Percentiles rank a stretch among this genome's conserved stretches.
Conservation (phyloP, 2,113 vertebrate genomes). For the Hirundichthys speculiger region DNA sequence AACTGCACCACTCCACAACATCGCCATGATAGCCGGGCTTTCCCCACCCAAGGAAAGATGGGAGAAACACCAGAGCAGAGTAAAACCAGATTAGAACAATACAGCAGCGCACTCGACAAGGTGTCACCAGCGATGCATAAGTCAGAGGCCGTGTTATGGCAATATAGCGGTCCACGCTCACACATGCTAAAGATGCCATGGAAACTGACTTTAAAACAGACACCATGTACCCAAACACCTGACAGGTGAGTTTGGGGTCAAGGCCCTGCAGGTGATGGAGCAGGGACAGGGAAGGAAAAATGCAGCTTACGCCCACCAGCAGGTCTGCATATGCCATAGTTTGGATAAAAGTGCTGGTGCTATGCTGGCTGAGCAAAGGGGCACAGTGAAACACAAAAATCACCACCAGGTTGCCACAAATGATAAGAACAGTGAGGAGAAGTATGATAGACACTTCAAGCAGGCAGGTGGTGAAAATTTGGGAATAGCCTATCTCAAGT, state of each 20-base stretch:
- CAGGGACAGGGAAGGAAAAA: conserved; percentile 93
- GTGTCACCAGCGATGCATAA: conserved; percentile 91
- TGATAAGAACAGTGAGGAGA: conserved; percentile 93
- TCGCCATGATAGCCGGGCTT: conserved; percentile 98
- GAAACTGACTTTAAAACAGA: conserved; percentile 97
- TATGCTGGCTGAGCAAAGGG: conserved; percentile 95
- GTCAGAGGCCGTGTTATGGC: conserved; percentile 94
- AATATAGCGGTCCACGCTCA: conserved; percentile 96
- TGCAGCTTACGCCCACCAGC: conserved; percentile 95
- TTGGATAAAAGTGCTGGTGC: conserved; percentile 97
- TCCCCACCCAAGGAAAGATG: conserved; percentile 94
- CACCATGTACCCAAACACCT: conserved; percentile 93
- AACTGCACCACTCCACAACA: conserved; percentile 90
- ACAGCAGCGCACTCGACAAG: conserved; percentile 92
- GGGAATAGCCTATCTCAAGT: conserved; percentile 89
- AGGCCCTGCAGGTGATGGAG: conserved; percentile 88
- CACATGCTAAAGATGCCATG: conserved; percentile 94
- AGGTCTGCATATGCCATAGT: conserved; percentile 98
- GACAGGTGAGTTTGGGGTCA: conserved; percentile 90
- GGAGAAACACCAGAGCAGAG: conserved; percentile 92
- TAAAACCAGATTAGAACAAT: conserved; percentile 95
- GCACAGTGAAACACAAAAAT: conserved; percentile 99
- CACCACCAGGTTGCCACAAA: conserved; percentile 94
- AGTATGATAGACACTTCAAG: conserved; percentile 93
- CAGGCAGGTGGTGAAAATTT: conserved; percentile 89